These are phyloP conservation scores for Biston stratarius DNA, from an alignment of 2,888 invertebrate genomes.

Conservation along the genomic window DNA sequence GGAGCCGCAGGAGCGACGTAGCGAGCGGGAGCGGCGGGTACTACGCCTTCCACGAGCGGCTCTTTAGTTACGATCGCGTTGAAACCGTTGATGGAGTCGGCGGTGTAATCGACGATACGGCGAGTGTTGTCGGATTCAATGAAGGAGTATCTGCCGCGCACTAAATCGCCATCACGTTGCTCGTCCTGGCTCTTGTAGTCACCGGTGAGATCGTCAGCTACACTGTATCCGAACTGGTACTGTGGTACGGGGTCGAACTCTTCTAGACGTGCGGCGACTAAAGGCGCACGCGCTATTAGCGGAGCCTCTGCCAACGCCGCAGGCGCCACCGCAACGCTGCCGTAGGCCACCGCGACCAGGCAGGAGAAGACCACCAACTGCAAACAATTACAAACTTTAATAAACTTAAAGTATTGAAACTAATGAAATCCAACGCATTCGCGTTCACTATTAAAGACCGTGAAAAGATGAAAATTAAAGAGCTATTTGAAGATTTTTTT, in stretches of 20 bases:
- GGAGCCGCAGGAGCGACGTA: constrained; percentile 42
- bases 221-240: constrained; percentile 82
- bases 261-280: constrained; percentile 61
- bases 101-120: constrained; percentile 74
- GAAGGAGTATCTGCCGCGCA: constrained; percentile 77
- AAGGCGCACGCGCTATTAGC: constrained; percentile 48
- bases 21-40: constrained; percentile 48
- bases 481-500: constrained; percentile 1
- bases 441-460: constrained; percentile 19
- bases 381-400: constrained; percentile 33
- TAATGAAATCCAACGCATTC: constrained; percentile 28
- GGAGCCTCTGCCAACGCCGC: constrained; percentile 54
- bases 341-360: constrained; percentile 68
- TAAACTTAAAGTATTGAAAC: background rate
- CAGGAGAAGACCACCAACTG: constrained; percentile 79
- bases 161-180: constrained; percentile 84
- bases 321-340: constrained; percentile 65
- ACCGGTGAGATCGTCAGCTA: constrained; percentile 77
- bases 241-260: constrained; percentile 86
- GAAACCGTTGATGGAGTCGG: constrained; percentile 76
- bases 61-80: constrained; percentile 79
- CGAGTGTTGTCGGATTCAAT: constrained; percentile 78
- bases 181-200: constrained; percentile 82
- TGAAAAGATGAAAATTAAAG: background rate
- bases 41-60: constrained; percentile 57